Conservation (phyloP, 2,113 vertebrate species). For the Seriola rivoliana region DNA sequence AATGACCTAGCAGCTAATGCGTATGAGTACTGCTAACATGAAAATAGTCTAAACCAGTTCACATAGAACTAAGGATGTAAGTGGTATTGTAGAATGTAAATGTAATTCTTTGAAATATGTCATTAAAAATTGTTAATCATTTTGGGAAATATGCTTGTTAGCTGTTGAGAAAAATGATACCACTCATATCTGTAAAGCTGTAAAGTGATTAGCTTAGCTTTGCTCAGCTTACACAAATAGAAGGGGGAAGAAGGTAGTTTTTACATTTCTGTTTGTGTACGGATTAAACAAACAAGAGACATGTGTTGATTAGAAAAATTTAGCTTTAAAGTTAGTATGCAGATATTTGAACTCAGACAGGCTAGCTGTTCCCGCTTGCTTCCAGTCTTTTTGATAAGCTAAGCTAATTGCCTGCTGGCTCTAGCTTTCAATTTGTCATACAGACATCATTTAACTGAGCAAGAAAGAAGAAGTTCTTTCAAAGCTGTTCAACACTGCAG, state of each 20-base stretch:
- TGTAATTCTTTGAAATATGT: background rate
- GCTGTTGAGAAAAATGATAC: background rate
- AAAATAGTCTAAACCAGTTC: background rate
- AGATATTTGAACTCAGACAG: background rate
- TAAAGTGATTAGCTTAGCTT: background rate
- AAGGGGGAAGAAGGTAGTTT: background rate
- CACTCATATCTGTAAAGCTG: background rate
- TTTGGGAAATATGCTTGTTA: background rate
- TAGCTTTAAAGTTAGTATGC: background rate
- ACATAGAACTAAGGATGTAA: background rate
- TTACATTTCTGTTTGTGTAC: too few species aligned
- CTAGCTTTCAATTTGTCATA: background rate
- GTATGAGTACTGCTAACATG: background rate
- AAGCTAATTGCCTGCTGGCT: background rate
- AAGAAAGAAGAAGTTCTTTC: background rate
- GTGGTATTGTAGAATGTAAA: background rate
- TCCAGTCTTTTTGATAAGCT: background rate
- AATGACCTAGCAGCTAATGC: background rate
- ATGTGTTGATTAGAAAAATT: background rate
- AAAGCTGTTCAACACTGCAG: background rate
- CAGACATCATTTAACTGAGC: background rate
- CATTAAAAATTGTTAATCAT: background rate
- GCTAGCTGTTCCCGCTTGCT: too few species aligned
- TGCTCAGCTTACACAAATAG: background rate
- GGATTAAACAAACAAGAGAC: background rate